These are phyloP conservation scores for Chionoecetes opilio DNA, from an alignment of 1,140 invertebrate species.

Conservation along the genomic window DNA sequence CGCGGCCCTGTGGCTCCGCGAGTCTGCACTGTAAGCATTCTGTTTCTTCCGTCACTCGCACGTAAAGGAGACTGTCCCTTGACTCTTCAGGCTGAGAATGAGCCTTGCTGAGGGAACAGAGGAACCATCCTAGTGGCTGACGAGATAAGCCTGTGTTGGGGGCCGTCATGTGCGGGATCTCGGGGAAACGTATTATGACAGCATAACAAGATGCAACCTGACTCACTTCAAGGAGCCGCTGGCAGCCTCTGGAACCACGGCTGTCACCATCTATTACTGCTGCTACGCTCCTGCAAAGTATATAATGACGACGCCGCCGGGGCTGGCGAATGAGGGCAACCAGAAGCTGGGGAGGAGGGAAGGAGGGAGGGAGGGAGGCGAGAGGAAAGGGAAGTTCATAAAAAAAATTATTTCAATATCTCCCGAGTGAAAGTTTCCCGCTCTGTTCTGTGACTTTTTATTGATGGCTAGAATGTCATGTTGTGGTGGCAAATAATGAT, in stretches of 20 bases:
- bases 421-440: background rate
- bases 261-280: background rate
- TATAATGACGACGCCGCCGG: background rate
- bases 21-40: background rate
- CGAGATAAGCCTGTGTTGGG: constrained; percentile 15
- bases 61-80: background rate
- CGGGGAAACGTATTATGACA: constrained; percentile 8
- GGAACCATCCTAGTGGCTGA: background rate
- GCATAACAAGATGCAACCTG: constrained; percentile 18
- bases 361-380: background rate
- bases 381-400: background rate
- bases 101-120: background rate
- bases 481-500: background rate
- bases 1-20: background rate
- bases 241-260: constrained; percentile 1
- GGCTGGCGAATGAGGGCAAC: background rate
- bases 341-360: background rate
- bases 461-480: background rate
- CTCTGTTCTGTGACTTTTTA: background rate
- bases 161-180: constrained; percentile 2
- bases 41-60: background rate
- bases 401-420: background rate
- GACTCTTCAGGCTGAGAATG: background rate
- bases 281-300: background rate
- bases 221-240: constrained; percentile 15